Conservation (phyloP, 2,113 vertebrate species). For the Syngnathus scovelli region DNA sequence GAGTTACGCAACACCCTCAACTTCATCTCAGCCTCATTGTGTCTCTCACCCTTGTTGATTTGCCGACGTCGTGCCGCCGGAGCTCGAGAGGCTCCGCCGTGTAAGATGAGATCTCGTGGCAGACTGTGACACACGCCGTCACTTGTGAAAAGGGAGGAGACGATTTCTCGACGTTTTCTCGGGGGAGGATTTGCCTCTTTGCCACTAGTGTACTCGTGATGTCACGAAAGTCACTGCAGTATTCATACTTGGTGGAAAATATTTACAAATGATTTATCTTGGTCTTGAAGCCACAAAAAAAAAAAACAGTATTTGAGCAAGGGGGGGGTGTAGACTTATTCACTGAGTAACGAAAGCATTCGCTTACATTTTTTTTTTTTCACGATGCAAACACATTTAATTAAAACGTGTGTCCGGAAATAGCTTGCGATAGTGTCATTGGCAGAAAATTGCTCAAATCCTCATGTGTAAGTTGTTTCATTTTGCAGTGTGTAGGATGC, state of each 20-base stretch:
- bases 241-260: background rate
- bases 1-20: slow-evolving; percentile 34
- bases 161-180: background rate
- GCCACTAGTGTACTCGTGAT: background rate
- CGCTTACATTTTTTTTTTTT: slow-evolving; percentile 30
- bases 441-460: slow-evolving; percentile 19
- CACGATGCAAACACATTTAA: slow-evolving; percentile 17
- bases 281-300: background rate
- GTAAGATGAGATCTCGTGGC: background rate
- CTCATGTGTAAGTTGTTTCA: slow-evolving; percentile 2
- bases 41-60: slow-evolving; percentile 6
- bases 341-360: background rate
- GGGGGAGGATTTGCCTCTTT: background rate
- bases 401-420: slow-evolving; percentile 7
- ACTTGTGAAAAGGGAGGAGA: background rate
- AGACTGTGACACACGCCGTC: background rate
- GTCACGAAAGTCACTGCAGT: no score
- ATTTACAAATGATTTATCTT: background rate
- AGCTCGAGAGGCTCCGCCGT: slow-evolving; percentile 6
- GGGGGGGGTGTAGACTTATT: background rate
- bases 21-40: slow-evolving; percentile 25
- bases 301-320: background rate
- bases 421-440: background rate
- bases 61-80: slow-evolving; percentile 19
- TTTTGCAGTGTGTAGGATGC: slow-evolving; percentile 31